These are phyloP conservation scores for Drosophila tropicalis DNA, from an alignment of 1,140 invertebrate species.

Conservation along the genomic window DNA sequence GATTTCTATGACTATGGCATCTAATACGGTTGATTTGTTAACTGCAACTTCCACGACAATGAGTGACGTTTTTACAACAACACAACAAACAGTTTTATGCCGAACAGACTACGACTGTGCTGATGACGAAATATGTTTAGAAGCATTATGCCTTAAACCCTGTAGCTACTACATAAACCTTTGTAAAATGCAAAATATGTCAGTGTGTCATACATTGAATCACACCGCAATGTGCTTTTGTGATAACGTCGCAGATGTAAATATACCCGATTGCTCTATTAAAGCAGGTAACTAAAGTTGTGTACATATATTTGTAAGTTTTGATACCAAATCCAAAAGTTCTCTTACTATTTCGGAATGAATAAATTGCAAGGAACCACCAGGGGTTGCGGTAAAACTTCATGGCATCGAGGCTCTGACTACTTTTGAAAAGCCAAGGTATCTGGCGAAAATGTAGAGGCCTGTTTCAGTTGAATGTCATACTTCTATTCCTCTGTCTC, in stretches of 20 bases:
- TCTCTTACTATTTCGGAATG: constrained; percentile 53
- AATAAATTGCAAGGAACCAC: constrained; percentile 75
- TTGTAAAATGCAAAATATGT: constrained; percentile 53
- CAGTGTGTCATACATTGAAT: constrained; percentile 83
- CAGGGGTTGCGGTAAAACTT: constrained; percentile 66
- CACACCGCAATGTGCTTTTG: constrained; percentile 85
- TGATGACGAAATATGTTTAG: constrained; percentile 84
- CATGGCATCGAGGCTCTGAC: constrained; percentile 61
- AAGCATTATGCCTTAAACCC: constrained; percentile 85
- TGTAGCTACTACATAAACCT: constrained; percentile 84
- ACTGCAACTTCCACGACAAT: constrained; percentile 24
- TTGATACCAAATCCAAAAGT: background rate
- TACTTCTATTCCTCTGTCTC: constrained; percentile 37
- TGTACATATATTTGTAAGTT: constrained; percentile 62
- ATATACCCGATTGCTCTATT: constrained; percentile 84
- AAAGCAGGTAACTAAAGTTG: constrained; percentile 85
- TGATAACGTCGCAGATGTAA: constrained; percentile 73
- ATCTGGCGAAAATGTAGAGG: constrained; percentile 70
- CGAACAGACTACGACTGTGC: constrained; percentile 83
- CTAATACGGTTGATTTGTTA: constrained; percentile 30
- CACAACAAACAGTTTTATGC: constrained; percentile 42
- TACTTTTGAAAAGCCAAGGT: constrained; percentile 67
- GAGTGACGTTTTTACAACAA: constrained; percentile 22
- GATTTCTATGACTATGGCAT: background rate
- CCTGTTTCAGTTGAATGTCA: constrained; percentile 68